Percentiles rank a stretch among this genome's conserved stretches.
Evolutionary conservation across 2,888 invertebrate species (phyloP).

Genomic region (Ichneumoninae sp.): DNA sequence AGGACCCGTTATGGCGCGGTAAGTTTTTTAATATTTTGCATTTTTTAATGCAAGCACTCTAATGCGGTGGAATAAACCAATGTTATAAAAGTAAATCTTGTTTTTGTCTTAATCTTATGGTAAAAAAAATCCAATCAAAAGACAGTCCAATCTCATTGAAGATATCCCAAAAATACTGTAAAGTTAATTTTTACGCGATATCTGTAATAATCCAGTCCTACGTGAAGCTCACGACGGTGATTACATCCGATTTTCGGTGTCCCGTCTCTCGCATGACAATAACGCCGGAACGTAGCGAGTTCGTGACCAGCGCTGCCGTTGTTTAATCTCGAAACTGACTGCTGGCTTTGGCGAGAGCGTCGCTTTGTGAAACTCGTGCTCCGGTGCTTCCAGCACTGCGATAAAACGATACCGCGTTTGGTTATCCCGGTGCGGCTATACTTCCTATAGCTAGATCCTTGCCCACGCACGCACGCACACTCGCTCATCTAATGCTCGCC

Average conservation of each 20-base stretch:
- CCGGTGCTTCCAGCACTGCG: slow-evolving; percentile 41
- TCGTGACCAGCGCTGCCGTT: slow-evolving; percentile 27
- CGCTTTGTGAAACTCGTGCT: slow-evolving; percentile 57
- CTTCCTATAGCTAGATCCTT: slow-evolving; percentile 12
- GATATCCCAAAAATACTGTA: neutral
- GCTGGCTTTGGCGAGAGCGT: slow-evolving; percentile 7
- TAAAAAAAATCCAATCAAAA: neutral
- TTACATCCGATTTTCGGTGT: slow-evolving; percentile 53
- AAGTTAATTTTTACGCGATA: slow-evolving; percentile 31
- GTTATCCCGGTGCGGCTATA: slow-evolving; percentile 23
- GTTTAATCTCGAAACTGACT: slow-evolving; percentile 57
- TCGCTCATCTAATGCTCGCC: slow-evolving; percentile 21
- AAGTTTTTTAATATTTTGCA: too few relatives aligned
- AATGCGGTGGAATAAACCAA: too few relatives aligned
- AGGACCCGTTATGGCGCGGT: too few relatives aligned
- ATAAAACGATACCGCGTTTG: slow-evolving; percentile 62
- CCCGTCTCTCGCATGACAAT: slow-evolving; percentile 49
- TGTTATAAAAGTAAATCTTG: too few relatives aligned
- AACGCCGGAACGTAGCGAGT: slow-evolving; percentile 21
- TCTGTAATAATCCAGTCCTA: slow-evolving; percentile 31
- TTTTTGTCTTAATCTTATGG: too few relatives aligned
- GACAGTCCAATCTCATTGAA: neutral
- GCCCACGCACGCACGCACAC: slow-evolving; percentile 3
- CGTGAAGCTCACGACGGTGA: slow-evolving; percentile 19
- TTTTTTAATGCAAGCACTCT: too few relatives aligned